Evolutionary conservation across 2,113 vertebrate genomes (phyloP), one percentile per base, ranked within the genome.

Genomic region (Upupa epops): DNA sequence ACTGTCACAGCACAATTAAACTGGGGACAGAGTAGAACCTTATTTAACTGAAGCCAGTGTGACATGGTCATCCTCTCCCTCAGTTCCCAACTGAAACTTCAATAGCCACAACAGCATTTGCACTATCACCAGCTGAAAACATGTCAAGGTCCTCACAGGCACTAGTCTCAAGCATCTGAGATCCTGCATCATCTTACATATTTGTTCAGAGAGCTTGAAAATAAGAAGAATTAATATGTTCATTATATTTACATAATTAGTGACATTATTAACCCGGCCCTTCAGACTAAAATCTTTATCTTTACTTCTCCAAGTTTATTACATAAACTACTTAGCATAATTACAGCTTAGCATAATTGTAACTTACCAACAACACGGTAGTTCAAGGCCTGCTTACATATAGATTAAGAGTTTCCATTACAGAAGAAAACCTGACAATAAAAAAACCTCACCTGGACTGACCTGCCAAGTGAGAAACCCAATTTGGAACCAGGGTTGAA

Each of bases 371-470:
- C 76, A 84, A 52, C 40, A 82, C 7, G 69, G 51, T 26, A 65
- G 48, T 94, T 95, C 59, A 89, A 68, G 49, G 22, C 83, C 49
- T 94, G 36, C 69, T 81, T 31, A 7, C 34, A 78, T 55, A 37
- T 9, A 77, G 34, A 92, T 86, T 58, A 77, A 60, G 63, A 42
- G 31, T 25, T 89, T 71, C 54, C 56, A 75, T 71, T 85, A n/a
- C 78, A 80, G 60, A 79, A 70, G 36, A 69, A 69, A 88, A 42
- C 7, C 11, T 29, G 5, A 19, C 8, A 5, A 80, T 42, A 42
- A 42, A 18, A 75, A 96, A 90, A 93, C 9, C 78, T 92, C 92
- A 90, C 68, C 34, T 56, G 24, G 59, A 88, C 61, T 89, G 73
- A 86, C 83, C 68, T 95, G 48, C 48, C 65, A 86, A 72, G 49